A percentile compares a stretch with the other conserved stretches of the same genome.
These are phyloP conservation scores for Pyrrhosoma nymphula DNA, from an alignment of 2,888 invertebrate genomes.

Conservation along the genomic window DNA sequence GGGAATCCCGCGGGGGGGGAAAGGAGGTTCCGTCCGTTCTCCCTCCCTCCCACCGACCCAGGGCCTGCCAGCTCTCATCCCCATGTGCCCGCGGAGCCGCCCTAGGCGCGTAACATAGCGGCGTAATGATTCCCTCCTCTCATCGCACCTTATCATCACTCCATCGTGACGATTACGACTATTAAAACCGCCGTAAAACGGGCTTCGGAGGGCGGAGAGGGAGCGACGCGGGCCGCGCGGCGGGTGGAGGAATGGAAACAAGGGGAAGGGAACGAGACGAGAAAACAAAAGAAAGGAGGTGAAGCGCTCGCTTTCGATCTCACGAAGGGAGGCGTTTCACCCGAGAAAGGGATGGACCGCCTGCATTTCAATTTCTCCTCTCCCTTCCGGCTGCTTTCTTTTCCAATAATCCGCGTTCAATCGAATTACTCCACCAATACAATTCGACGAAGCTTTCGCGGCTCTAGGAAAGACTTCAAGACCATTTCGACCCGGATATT, in stretches of 20 bases:
- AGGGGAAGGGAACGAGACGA: not conserved
- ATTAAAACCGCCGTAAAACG: conserved; percentile 26
- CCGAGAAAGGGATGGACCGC: too few species aligned
- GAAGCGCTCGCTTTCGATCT: not conserved
- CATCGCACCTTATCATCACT: conserved; percentile 20
- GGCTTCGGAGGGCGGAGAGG: not conserved
- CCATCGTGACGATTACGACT: conserved; percentile 21
- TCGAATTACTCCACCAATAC: too few species aligned
- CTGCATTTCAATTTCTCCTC: too few species aligned
- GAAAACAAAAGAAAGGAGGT: not conserved
- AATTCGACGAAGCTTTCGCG: too few species aligned
- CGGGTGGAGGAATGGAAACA: not conserved
- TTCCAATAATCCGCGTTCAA: too few species aligned
- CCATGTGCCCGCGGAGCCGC: not conserved
- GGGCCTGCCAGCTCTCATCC: not conserved
- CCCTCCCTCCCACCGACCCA: not conserved
- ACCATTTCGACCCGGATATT: too few species aligned
- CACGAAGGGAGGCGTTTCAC: not conserved
- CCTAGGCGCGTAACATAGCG: conserved; percentile 31
- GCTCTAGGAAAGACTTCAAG: not conserved
- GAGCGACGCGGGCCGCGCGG: not conserved
- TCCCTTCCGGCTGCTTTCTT: too few species aligned
- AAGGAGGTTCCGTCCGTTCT: not conserved
- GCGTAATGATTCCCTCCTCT: conserved; percentile 31
- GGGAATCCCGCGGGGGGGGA: not conserved